Percentiles rank a stretch among this genome's conserved stretches.
Conservation (phyloP, 2,888 invertebrate species). For the Ormyrus pomaceus region DNA sequence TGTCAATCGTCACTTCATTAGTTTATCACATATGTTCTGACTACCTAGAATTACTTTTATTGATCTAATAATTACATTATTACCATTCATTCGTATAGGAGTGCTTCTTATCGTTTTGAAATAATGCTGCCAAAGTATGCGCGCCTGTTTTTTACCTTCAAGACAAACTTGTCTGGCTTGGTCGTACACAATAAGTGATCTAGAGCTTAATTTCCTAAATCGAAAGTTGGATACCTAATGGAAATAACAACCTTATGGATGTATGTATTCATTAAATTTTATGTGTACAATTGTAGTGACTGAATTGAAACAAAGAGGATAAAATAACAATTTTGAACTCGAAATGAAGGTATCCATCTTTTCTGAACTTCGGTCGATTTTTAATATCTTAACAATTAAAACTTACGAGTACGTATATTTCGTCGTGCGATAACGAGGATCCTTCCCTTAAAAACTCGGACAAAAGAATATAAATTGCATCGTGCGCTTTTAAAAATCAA, state of each 20-base stretch:
- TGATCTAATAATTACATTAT: slow-evolving; percentile 51
- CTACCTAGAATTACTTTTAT: slow-evolving; percentile 50
- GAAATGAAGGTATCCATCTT: slow-evolving; percentile 31
- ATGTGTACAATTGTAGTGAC: background rate
- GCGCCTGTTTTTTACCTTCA: slow-evolving; percentile 6
- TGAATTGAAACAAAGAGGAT: too few relatives aligned
- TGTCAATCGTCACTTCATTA: slow-evolving; percentile 53
- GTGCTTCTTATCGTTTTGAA: slow-evolving; percentile 32
- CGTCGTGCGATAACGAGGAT: slow-evolving; percentile 13
- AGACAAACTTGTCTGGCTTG: slow-evolving; percentile 31
- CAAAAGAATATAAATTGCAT: slow-evolving; percentile 16
- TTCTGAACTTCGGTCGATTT: background rate
- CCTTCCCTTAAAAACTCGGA: slow-evolving; percentile 6
- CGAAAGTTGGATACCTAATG: slow-evolving; percentile 31
- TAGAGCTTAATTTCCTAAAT: slow-evolving; percentile 44
- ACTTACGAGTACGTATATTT: slow-evolving; percentile 29
- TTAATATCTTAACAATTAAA: slow-evolving; percentile 27
- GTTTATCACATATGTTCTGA: slow-evolving; percentile 70
- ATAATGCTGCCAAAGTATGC: slow-evolving; percentile 11
- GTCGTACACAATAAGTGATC: slow-evolving; percentile 44
- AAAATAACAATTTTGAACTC: background rate
- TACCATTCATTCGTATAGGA: slow-evolving; percentile 49
- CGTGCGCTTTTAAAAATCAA: slow-evolving; percentile 20
- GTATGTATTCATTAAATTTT: background rate
- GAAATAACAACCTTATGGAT: background rate